Percentiles rank a stretch among this genome's conserved stretches.
Evolutionary conservation across 1,140 invertebrate species (phyloP).

Genomic region (Hydropsyche tenuis): DNA sequence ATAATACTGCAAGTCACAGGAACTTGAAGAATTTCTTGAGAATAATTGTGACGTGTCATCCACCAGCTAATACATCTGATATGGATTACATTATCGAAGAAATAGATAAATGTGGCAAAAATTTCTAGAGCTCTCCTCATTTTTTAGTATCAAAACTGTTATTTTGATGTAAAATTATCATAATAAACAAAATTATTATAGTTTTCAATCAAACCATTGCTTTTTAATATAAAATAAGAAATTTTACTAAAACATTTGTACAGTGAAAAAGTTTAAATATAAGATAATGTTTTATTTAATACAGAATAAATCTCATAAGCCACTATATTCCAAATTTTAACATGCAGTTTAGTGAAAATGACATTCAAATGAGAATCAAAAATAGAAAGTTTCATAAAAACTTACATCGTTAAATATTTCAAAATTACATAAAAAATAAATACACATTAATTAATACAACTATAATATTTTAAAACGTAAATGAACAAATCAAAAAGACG

Average conservation of each 20-base stretch:
- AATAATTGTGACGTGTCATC: background rate
- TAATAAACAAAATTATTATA: background rate
- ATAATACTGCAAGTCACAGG: background rate
- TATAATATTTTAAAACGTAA: no score
- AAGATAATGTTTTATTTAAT: background rate
- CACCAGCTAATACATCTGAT: background rate
- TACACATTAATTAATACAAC: no score
- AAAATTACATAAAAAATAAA: no score
- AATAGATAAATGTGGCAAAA: constrained; percentile 11
- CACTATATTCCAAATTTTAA: no score
- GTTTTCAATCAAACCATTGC: background rate
- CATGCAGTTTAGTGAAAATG: no score
- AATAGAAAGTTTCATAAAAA: no score
- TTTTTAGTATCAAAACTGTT: background rate
- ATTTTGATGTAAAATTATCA: background rate
- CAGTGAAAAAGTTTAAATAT: background rate
- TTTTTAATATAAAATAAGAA: background rate
- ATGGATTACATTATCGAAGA: constrained; percentile 2
- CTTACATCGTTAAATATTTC: no score
- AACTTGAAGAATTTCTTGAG: background rate
- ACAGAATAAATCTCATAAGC: no score
- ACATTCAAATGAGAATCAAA: no score
- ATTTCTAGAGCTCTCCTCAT: background rate
- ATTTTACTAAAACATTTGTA: background rate
- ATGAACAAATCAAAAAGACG: no score